Base-by-base conservation (phyloP, 2,888 invertebrate species). In the Troides oblongomaculatus region DNA sequence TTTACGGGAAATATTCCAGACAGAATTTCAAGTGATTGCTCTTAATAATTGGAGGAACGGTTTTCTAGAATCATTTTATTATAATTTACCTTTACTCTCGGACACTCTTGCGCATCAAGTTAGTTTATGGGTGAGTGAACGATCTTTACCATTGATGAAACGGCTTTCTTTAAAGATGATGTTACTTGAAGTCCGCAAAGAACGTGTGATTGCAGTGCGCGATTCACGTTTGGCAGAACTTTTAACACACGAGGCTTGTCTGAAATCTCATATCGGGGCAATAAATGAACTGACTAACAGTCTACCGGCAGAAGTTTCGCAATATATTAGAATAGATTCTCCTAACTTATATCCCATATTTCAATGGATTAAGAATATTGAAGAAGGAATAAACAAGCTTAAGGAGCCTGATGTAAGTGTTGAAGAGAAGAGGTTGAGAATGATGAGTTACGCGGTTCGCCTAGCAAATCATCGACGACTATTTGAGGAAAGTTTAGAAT, bases 11-110 rank as follows among this genome's bases (percentile, higher is more conserved):
- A 80, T 90, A 70, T 79, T 87, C 21, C 82, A 87, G 79, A 87
- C 87, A 2, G 83, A 85, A 72, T 76, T 88, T 17, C 86, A 90
- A 76, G 81, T 83, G 74, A 4, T 78, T 53, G 81, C 86, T 18
- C 75, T 91, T 39, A 71, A 71, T 66, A 89, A 89, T 71, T 90
- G 88, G 88, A 83, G 79, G 70, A 87, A 89, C 72, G 88, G 87
- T 39, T 90, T 90, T 67, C 78, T 92, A 6, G 88, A 89, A 78
- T 81, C 86, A n/a, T 86, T 91, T 71, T 78, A 81, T 67, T 79
- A 72, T 53, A 88, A 86, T 70, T 74, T 86, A 18, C 76, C 78
- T 17, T 68, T 77, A 58, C 75, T 91, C 3, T 81, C 87, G 2
- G 84, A 86, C 46, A 83, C 87, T 74, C 73, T 91, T 25, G 76